Evolutionary conservation across 37 sponge, comb jelly and placozoan species (phyloP).

Genomic region (Eunapius fragilis): DNA sequence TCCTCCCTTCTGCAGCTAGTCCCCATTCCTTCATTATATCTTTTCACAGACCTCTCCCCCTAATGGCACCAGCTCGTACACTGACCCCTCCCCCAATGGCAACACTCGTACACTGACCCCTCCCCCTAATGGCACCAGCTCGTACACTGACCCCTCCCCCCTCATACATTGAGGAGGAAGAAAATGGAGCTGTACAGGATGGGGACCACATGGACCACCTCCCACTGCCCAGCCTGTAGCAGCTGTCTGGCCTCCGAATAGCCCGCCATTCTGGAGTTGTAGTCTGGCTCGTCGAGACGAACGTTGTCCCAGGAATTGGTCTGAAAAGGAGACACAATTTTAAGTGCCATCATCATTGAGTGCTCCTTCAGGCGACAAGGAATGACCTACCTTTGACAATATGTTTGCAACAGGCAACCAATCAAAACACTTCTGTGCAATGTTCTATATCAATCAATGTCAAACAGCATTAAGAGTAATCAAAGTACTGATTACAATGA

Average conservation of each 20-base stretch:
- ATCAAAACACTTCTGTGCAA: slow-evolving; percentile 27
- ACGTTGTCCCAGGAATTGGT: slow-evolving; percentile 80
- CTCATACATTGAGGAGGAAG: slow-evolving; percentile 56
- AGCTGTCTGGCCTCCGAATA: slow-evolving; percentile 46
- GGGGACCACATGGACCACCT: slow-evolving; percentile 47
- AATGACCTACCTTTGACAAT: slow-evolving; percentile 24
- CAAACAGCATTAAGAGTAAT: neutral
- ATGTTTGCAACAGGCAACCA: slow-evolving; percentile 26
- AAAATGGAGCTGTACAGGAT: slow-evolving; percentile 67
- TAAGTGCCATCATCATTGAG: neutral
- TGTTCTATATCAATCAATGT: slow-evolving; percentile 14
- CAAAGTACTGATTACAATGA: neutral
- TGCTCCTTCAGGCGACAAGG: neutral
- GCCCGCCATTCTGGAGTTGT: slow-evolving; percentile 57
- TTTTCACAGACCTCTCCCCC: too few species aligned
- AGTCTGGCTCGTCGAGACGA: slow-evolving; percentile 82
- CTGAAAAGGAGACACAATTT: slow-evolving; percentile 17
- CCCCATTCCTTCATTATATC: neutral
- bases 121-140: neutral
- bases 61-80: neutral
- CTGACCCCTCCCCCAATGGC: neutral
- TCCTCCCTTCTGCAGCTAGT: neutral
- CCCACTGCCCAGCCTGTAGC: neutral
- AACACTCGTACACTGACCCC: slow-evolving; percentile 47
- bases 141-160: slow-evolving; percentile 39